Percentiles rank a stretch among this genome's conserved stretches.
Conservation (phyloP, 2,888 invertebrate genomes). For the Acrocyrtus sp. region DNA sequence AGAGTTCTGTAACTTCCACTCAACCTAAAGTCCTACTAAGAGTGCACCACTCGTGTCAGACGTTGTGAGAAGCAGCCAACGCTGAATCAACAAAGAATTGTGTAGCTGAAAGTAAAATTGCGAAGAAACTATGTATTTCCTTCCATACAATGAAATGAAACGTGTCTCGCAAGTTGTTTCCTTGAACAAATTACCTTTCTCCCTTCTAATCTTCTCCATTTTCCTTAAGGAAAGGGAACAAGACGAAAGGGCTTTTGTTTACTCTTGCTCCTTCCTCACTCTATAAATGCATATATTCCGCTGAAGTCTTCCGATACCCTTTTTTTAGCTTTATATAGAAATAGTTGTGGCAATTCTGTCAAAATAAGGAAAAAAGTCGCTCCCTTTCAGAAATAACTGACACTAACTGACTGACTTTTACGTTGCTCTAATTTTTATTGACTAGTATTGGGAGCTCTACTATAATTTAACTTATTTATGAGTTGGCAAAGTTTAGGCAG, state of each 20-base stretch:
- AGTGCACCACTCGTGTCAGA: no score
- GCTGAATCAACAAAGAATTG: no score
- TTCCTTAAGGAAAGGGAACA: neutral
- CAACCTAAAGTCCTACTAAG: no score
- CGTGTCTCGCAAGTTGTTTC: slow-evolving; percentile 43
- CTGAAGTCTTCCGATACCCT: neutral
- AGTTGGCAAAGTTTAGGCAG: slow-evolving; percentile 1
- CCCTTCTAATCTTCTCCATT: slow-evolving; percentile 4
- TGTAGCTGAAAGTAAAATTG: no score
- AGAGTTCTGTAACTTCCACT: no score
- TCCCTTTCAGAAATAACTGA: neutral
- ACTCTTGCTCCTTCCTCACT: no score
- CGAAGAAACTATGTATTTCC: slow-evolving; percentile 25
- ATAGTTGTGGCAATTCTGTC: no score
- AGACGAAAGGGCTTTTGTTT: neutral
- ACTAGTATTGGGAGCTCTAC: no score
- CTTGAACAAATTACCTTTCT: slow-evolving; percentile 48
- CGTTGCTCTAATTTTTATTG: neutral
- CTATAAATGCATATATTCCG: no score
- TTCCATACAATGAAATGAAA: slow-evolving; percentile 41
- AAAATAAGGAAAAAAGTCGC: no score
- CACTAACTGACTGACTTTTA: no score
- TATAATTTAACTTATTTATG: slow-evolving; percentile 4
- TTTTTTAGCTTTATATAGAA: neutral
- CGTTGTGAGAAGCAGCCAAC: no score